Evolutionary conservation across 2,888 invertebrate species (phyloP), one percentile per base, ranked within the genome.

Genomic region (Rotaria macrura): DNA sequence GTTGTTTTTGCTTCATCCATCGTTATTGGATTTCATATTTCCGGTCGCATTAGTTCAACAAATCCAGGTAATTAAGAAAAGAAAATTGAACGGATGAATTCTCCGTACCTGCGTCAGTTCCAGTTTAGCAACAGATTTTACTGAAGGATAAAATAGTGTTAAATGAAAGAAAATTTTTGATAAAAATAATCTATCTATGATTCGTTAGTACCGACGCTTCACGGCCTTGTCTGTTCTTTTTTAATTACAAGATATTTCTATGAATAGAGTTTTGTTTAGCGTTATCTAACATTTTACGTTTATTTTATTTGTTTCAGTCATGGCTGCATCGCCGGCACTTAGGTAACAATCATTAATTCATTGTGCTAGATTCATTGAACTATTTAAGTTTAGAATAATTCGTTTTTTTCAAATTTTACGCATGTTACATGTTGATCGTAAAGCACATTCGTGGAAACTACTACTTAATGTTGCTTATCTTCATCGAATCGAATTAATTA

Each of bases 401-500:
- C 84, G 84, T 5, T 84, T 84, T 43, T 54, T 84, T 38, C 84
- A 84, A 84, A 84, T 84, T 12, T 17, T 84, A 43, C 84, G 84
- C 25, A 84, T 84, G 84, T 52, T 84, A 54, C 84, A 84, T 43
- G 84, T 84, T 54, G 84, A 84, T 52, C 47, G 84, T 20, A 38
- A 84, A 49, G 84, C 52, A 52, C 49, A 84, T 34, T 43, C 49
- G 14, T 84, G 84, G 84, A 49, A 84, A 84, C 34, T 84, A 12
- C 38, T 84, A 20, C 34, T 54, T 23, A 52, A 38, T 43, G 84
- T 84, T 17, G 84, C 54, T 1, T 84, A 84, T 84, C 20, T 54
- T n/a, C 84, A 84, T 84, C 84, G 84, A 79, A 79, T 79, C 14
- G 79, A 84, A 52, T 54, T 84, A 52, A 84, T 84, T 29, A 54